Base-by-base conservation (phyloP, 2,888 invertebrate species). In the Lumbricus terrestris region DNA sequence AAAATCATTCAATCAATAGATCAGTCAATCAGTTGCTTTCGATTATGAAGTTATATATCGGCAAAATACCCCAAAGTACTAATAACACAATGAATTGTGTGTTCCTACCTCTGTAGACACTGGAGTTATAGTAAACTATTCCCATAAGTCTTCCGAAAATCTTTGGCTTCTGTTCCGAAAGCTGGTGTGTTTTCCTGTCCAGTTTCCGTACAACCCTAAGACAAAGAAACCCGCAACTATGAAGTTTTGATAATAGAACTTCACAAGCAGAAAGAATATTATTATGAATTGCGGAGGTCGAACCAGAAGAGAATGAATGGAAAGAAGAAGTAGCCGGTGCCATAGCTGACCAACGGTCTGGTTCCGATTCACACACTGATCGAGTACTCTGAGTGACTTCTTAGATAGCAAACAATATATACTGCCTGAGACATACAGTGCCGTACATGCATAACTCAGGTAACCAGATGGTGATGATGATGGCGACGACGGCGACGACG, bases 81-180 rank as follows among this genome's bases (percentile, higher is more conserved):
- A n/a, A 16, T 69, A 69, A n/a, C 3, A 69, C 29, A 69, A 47
- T 2, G 23, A 47, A 69, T 69, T 8, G 8, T 69, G n/a, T 69
- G n/a, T n/a, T 29, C 29, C 54, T 85, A 85, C 85, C 85, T 34
- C 37, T 85, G 85, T 16, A 85, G 37, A 37, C 35, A 23, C 35
- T 85, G 18, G 85, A 85, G 34, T 37, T 37, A 23, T 85, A 85
- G 85, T 85, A 85, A 4, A 85, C 85, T 35, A 85, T 85, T 35
- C 85, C 85, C 11, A 23, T 0, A 33, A 85, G 85, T 35, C 16
- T 16, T 37, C 37, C 37, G 37, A 85, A 85, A 5, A 85, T 15
- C 13, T 85, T 85, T 23, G 85, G 85, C 37, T 35, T 85, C 85
- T 85, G 85, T 85, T 85, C 85, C 35, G 85, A 85, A 20, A 85